phyloP scores from a whole-genome alignment of 1,140 invertebrate genomes.

The Mya arenaria region DNA sequence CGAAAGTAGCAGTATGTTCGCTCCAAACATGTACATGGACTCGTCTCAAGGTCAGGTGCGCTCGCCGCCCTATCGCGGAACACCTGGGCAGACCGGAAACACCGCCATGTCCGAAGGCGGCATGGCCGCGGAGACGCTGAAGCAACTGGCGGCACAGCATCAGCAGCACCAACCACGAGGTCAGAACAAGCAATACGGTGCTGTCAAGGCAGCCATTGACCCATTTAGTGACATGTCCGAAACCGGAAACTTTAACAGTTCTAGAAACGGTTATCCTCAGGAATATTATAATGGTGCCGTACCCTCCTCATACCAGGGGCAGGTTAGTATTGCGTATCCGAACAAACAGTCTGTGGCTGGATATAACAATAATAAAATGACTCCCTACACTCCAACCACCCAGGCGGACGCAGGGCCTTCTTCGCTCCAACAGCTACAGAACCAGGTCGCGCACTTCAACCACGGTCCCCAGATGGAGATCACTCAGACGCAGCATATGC shows the following conservation, averaged over 20 bases:
- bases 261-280: constrained; percentile 53
- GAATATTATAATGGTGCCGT: constrained; percentile 39
- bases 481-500: constrained; percentile 77
- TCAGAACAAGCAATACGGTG: constrained; percentile 35
- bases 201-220: constrained; percentile 51
- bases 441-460: constrained; percentile 79
- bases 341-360: constrained; percentile 29
- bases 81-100: constrained; percentile 43
- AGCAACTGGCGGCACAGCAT: constrained; percentile 98
- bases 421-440: constrained; percentile 79
- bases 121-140: constrained; percentile 94
- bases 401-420: constrained; percentile 60
- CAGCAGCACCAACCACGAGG: constrained; percentile 87
- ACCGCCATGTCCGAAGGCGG: constrained; percentile 80
- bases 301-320: constrained; percentile 2
- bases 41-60: constrained; percentile 52
- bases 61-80: constrained; percentile 53
- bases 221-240: constrained; percentile 55
- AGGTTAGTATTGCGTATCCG: constrained; percentile 9
- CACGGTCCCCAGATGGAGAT: constrained; percentile 75
- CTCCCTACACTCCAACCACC: constrained; percentile 70
- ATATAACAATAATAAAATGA: constrained; percentile 69
- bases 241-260: constrained; percentile 22
- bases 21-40: constrained; percentile 61
- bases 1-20: constrained; percentile 65